Base-by-base conservation (phyloP, 2,888 invertebrate genomes). In the Scrobipalpa atriplicella region DNA sequence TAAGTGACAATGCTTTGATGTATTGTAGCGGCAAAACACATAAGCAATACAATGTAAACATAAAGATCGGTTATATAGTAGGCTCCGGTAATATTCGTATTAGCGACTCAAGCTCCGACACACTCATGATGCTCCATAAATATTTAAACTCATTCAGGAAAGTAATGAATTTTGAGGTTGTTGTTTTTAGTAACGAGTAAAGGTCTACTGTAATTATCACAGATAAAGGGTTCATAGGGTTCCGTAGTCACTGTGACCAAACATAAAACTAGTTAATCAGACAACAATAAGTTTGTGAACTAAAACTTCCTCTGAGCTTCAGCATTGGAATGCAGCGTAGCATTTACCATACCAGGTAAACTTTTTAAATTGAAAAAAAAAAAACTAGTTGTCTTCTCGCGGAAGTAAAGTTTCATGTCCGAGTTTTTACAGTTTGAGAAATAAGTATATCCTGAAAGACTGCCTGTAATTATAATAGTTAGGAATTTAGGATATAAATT, bases 1-100 rank as follows among this genome's bases (percentile, higher is more conserved):
- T 73, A 70, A 72, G 68, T 72, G 70, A 64, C 65, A 69, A 70
- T 67, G 69, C 70, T 69, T 72, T 73, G 74, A 74, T 67, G 69
- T 66, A 73, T 74, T 69, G 65, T 69, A 66, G 66, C 67, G 51
- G 38, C 54, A 54, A 29, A 47, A 47, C 62, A 62, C 47, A 62
- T 47, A 21, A 62, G 9, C 10, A 36, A 29, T 43, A 52, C 19
- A n/a, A 29, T 62, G 51, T 62, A 62, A 29, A 62, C 62, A 51
- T 29, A 51, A 47, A 51, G 43, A 62, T 51, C 21, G 13, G 47
- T 29, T 6, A 38, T 21, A 21, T 47, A 7, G 29, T 16, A 29
- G 13, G 21, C 13, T 36, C 10, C 9, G 21, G 13, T 62, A 62
- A 13, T 51, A 43, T 16, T 41, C 18, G 6, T 62, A 21, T 60